phyloP scores from a whole-genome alignment of 92 coral and sea anemone species.

The Umimayanthus chanpuru region DNA sequence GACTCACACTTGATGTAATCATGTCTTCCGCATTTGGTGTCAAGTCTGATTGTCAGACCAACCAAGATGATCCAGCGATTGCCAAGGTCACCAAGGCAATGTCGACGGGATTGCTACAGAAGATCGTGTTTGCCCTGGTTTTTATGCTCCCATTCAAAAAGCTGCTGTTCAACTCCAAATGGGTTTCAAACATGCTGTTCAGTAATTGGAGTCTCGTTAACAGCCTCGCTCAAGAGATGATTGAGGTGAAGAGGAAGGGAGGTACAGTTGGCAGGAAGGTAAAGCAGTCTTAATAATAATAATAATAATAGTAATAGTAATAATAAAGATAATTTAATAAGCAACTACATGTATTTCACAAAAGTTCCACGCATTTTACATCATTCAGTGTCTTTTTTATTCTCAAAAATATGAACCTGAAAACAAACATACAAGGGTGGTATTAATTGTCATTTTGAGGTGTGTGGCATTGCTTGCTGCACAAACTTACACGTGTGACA shows the following conservation, averaged over 20 bases:
- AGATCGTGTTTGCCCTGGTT: constrained; percentile 12
- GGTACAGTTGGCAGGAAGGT: constrained; percentile 10
- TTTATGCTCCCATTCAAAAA: constrained; percentile 23
- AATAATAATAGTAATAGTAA: background rate
- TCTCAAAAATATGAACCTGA: no score
- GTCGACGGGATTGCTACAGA: constrained; percentile 4
- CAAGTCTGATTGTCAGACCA: constrained; percentile 31
- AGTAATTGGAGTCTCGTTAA: background rate
- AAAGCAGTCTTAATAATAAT: background rate
- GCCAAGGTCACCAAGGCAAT: constrained; percentile 21
- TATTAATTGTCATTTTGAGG: no score
- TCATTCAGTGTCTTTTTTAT: no score
- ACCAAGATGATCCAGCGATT: constrained; percentile 15
- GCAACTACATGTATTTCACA: background rate
- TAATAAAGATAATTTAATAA: background rate
- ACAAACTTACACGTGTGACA: no score
- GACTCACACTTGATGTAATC: constrained; percentile 43
- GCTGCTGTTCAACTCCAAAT: background rate
- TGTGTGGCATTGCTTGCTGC: no score
- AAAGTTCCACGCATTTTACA: background rate
- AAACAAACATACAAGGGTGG: no score
- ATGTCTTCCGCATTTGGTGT: constrained; percentile 43
- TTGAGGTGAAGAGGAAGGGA: constrained; percentile 32
- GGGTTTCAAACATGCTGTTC: constrained; percentile 20
- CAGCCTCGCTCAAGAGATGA: constrained; percentile 17